Conservation (phyloP, 2,888 invertebrate species). For the Cheilosia scutellata region DNA sequence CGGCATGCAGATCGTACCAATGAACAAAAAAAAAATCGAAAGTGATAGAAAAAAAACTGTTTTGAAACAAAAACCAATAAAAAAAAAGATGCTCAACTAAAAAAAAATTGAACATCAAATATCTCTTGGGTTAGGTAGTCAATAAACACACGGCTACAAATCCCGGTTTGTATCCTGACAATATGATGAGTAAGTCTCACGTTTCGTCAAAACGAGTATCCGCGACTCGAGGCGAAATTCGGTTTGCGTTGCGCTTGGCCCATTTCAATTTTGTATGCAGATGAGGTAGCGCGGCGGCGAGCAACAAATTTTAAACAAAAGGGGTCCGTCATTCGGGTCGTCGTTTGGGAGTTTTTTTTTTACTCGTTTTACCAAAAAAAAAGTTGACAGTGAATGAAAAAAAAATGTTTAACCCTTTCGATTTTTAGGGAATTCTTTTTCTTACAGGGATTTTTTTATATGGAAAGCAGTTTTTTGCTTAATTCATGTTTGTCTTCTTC, state of each 20-base stretch:
- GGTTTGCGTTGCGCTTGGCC: conserved; percentile 57
- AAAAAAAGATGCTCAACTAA: conserved; percentile 49
- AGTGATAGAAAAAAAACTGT: conserved; percentile 66
- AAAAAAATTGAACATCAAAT: conserved; percentile 35
- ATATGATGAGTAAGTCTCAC: conserved; percentile 73
- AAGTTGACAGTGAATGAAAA: conserved; percentile 44
- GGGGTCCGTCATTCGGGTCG: conserved; percentile 71
- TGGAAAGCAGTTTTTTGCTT: conserved; percentile 38
- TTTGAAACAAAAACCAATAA: conserved; percentile 52
- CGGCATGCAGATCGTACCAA: conserved; percentile 7
- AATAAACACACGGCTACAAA: conserved; percentile 39
- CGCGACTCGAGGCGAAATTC: conserved; percentile 74
- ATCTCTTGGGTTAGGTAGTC: conserved; percentile 44
- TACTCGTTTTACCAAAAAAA: conserved; percentile 57
- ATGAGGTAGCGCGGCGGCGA: conserved; percentile 64
- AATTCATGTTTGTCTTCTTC: conserved; percentile 63
- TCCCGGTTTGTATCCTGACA: conserved; percentile 63
- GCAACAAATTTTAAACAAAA: conserved; percentile 69
- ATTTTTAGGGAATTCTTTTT: conserved; percentile 63
- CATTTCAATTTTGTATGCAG: conserved; percentile 73
- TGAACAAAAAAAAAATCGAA: conserved; percentile 58
- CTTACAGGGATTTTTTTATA: conserved; percentile 28
- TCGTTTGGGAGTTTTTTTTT: conserved; percentile 56
- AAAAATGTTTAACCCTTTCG: conserved; percentile 71
- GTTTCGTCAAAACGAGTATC: conserved; percentile 76